Evolutionary conservation across 2,888 invertebrate genomes (phyloP), one percentile per base, ranked within the genome.

Genomic region (Drosophila infuscata): DNA sequence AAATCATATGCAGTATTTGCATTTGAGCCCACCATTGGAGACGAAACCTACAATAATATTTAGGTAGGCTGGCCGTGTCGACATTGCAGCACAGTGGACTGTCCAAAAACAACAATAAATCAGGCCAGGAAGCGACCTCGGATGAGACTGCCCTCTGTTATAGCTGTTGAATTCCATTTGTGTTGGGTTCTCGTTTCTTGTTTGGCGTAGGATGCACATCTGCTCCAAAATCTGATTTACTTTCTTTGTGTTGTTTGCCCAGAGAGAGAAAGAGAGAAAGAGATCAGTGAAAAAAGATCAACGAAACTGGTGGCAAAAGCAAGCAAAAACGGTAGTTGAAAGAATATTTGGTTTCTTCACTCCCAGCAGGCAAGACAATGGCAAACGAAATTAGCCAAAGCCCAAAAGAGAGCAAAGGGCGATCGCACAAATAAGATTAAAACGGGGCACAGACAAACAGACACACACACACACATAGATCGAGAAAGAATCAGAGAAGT

Each of bases 171-270:
- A 52, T 46, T 62, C 57, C 43, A 61, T 46, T 58, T 49, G 38
- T 43, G 12, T 53, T 59, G 43, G 32, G 35, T 58, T 70, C 48
- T 59, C 29, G 17, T 11, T 20, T 38, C 52, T 53, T 25, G 12
- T 49, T 57, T 58, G 58, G 64, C 74, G 59, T 70, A 73, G 68
- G 59, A 49, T 33, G 83, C 85, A 88, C 88, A 88, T 76, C 88
- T 88, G 88, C 83, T 86, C 81, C 84, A 80, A 80, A 84, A 88
- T 86, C 78, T 88, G 88, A 86, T 88, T 88, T 88, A 88, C 88
- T 88, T 88, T 89, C 83, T 76, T 81, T 88, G 83, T 86, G 71
- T 83, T 69, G 15, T 80, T 68, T 66, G 76, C 62, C 33, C 60
- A 8, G 15, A 25, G 46, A 46, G 46, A 46, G 8, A 36, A 7